phyloP scores from a whole-genome alignment of 2,113 vertebrate genomes.

The Todiramphus saurophagus region DNA sequence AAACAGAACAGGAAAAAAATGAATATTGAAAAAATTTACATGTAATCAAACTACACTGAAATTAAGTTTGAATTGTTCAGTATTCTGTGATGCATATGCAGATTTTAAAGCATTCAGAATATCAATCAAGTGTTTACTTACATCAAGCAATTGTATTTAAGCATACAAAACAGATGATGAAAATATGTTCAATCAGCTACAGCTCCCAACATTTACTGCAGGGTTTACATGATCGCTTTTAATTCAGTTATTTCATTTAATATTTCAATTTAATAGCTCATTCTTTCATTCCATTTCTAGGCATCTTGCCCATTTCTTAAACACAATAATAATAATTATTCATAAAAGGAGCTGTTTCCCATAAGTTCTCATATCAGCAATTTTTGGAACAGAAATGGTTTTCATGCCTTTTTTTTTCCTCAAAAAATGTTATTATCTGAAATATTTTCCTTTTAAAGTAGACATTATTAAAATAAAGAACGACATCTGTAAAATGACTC shows the following conservation, averaged over 20 bases:
- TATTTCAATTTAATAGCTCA: constrained; percentile 75
- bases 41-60: constrained; percentile 67
- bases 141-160: constrained; percentile 70
- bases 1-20: constrained; percentile 70
- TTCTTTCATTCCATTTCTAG: constrained; percentile 72
- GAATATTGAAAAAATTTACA: constrained; percentile 71
- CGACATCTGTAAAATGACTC: background rate
- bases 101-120: constrained; percentile 71
- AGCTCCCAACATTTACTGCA: constrained; percentile 51
- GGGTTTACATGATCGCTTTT: constrained; percentile 63
- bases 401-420: background rate
- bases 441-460: constrained; percentile 53
- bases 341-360: constrained; percentile 62
- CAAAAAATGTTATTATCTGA: constrained; percentile 12
- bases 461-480: constrained; percentile 41
- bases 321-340: constrained; percentile 71
- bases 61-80: constrained; percentile 73
- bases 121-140: constrained; percentile 70
- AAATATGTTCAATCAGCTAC: constrained; percentile 67
- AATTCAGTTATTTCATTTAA: constrained; percentile 76
- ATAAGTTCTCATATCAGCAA: constrained; percentile 65
- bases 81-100: constrained; percentile 68
- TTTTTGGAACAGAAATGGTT: constrained; percentile 62
- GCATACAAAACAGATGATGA: constrained; percentile 66
- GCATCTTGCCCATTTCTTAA: constrained; percentile 70